Conservation (phyloP, 2,888 invertebrate genomes). For the Drosophila testacea region DNA sequence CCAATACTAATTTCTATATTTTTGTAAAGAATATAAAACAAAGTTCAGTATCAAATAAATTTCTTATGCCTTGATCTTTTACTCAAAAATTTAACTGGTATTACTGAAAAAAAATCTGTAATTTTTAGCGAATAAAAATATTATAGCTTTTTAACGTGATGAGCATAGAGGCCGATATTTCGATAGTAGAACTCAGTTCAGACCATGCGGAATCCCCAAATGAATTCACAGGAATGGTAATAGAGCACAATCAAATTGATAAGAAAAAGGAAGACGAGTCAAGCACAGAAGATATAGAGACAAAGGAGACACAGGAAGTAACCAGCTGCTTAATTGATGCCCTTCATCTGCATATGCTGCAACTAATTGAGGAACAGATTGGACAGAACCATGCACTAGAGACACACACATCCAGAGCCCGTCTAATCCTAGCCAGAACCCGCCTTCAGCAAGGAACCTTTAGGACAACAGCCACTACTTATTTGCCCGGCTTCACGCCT, state of each 20-base stretch:
- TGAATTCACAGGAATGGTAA: conserved; percentile 2
- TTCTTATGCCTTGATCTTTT: conserved; percentile 8
- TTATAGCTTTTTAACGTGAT: conserved; percentile 8
- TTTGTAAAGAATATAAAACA: not conserved
- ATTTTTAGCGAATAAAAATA: conserved; percentile 2
- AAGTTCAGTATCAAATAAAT: not conserved
- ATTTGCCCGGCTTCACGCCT: conserved; percentile 29
- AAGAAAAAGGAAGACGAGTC: not conserved
- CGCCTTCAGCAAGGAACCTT: conserved; percentile 52
- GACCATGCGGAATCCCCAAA: not conserved
- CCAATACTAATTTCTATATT: not conserved
- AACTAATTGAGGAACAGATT: conserved; percentile 45
- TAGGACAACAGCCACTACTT: not conserved
- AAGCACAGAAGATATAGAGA: not conserved
- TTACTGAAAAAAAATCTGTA: conserved; percentile 2
- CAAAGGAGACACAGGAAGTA: not conserved
- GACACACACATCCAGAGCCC: conserved; percentile 32
- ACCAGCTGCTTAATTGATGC: conserved; percentile 38
- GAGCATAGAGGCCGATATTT: conserved; percentile 7
- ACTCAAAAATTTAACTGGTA: conserved; percentile 35
- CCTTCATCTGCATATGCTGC: conserved; percentile 47
- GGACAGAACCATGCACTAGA: conserved; percentile 22
- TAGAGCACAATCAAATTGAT: not conserved
- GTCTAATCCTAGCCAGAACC: conserved; percentile 42
- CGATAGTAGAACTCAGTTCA: not conserved